Percentiles rank a stretch among this genome's conserved stretches.
Evolutionary conservation across 1,140 invertebrate species (phyloP).

Genomic region (Lepidurus apus): DNA sequence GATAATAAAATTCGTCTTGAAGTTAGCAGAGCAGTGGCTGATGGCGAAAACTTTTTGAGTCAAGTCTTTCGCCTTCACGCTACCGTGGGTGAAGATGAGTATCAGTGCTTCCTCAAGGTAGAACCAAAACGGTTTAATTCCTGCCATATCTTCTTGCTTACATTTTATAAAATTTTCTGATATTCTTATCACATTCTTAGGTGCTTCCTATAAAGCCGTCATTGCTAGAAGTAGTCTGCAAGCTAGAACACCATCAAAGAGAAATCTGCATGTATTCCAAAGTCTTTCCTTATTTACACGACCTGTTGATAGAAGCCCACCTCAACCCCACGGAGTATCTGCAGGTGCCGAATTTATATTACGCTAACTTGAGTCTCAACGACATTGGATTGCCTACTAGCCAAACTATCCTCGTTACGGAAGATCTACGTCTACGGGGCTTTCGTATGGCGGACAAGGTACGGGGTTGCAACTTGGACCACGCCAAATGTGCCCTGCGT

Average conservation of each 20-base stretch:
- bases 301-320: not conserved
- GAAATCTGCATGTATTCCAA: not conserved
- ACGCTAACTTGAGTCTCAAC: not conserved
- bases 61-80: not conserved
- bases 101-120: not conserved
- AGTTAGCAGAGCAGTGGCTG: not conserved
- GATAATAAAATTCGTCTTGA: not conserved
- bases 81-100: not conserved
- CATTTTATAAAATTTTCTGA: no score
- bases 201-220: not conserved
- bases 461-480: constrained; percentile 30
- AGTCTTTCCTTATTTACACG: not conserved
- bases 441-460: constrained; percentile 29
- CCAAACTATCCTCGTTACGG: constrained; percentile 24
- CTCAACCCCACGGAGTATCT: not conserved
- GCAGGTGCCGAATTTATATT: not conserved
- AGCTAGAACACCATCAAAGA: not conserved
- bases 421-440: constrained; percentile 27
- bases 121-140: not conserved
- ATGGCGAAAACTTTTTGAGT: not conserved
- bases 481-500: constrained; percentile 23
- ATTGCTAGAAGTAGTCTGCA: not conserved
- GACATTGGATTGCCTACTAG: not conserved
- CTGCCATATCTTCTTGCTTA: not conserved
- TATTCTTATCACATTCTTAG: not conserved